Conservation (phyloP, 2,113 vertebrate genomes). For the Phalacrocorax pelagicus region DNA sequence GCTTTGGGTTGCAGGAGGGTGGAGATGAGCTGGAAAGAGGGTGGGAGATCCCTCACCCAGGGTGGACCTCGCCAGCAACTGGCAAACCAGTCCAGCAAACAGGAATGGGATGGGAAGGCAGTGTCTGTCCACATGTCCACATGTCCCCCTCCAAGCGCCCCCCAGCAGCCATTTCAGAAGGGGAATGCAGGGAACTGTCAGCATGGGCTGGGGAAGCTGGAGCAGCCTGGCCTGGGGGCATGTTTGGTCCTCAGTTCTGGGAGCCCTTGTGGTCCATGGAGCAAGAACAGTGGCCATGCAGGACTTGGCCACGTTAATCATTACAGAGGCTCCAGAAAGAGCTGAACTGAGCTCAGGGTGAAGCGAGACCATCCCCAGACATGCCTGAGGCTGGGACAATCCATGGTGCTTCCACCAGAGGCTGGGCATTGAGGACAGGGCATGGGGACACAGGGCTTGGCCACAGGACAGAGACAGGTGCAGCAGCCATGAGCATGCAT, state of each 20-base stretch:
- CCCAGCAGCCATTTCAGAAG: neutral
- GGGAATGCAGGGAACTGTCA: neutral
- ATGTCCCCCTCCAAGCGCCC: neutral
- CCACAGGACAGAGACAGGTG: fast-evolving
- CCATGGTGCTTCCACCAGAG: neutral
- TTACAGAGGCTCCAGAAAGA: neutral
- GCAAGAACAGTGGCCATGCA: neutral
- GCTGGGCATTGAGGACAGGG: neutral
- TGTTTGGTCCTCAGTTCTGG: neutral
- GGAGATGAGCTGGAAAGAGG: neutral
- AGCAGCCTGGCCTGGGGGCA: neutral
- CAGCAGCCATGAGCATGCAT: neutral
- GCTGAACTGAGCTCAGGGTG: neutral
- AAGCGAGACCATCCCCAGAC: neutral
- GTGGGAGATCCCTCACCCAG: neutral
- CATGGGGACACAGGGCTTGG: neutral
- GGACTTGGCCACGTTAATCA: neutral
- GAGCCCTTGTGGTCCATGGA: neutral
- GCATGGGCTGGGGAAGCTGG: neutral
- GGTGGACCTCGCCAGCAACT: neutral
- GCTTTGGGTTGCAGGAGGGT: neutral
- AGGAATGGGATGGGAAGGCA: neutral
- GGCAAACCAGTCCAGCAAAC: neutral
- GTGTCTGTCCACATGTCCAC: neutral
- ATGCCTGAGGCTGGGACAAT: neutral